These are phyloP conservation scores for Didymodactylos carnosus DNA, from an alignment of 2,888 invertebrate species.

Conservation along the genomic window DNA sequence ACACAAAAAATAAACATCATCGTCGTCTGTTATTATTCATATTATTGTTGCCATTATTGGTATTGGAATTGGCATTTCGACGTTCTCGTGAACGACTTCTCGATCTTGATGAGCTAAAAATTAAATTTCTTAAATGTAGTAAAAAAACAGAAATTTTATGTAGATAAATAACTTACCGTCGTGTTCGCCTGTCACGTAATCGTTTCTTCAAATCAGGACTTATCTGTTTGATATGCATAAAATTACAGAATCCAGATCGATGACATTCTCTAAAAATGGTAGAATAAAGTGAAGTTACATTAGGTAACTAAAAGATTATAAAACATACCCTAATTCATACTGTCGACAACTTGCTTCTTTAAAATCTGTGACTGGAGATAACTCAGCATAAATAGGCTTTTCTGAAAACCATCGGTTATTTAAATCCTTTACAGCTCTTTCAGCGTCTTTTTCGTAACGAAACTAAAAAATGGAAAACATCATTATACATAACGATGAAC, in stretches of 20 bases:
- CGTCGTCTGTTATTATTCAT: too few species aligned
- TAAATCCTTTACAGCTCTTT: constrained; percentile 81
- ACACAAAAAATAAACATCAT: too few species aligned
- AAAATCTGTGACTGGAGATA: constrained; percentile 92
- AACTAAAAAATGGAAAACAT: constrained; percentile 42
- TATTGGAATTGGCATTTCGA: too few species aligned
- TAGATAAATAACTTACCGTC: not conserved
- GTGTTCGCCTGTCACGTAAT: not conserved
- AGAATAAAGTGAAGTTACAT: not conserved
- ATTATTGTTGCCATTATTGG: too few species aligned
- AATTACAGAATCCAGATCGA: constrained; percentile 95
- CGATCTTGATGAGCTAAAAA: too few species aligned
- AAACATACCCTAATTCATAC: constrained; percentile 67
- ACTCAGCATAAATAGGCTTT: constrained; percentile 84
- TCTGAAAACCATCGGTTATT: constrained; percentile 99
- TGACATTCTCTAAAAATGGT: constrained; percentile 52
- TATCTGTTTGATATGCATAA: constrained; percentile 98
- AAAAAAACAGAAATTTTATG: too few species aligned
- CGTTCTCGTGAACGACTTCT: not conserved
- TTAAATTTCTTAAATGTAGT: too few species aligned
- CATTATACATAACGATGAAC: too few species aligned
- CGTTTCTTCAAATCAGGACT: constrained; percentile 42
- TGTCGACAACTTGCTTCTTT: constrained; percentile 96
- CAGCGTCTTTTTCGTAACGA: constrained; percentile 88
- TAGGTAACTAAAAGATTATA: not conserved